phyloP scores from a whole-genome alignment of 2,888 invertebrate species.

The Eumacrocentrus americanus region DNA sequence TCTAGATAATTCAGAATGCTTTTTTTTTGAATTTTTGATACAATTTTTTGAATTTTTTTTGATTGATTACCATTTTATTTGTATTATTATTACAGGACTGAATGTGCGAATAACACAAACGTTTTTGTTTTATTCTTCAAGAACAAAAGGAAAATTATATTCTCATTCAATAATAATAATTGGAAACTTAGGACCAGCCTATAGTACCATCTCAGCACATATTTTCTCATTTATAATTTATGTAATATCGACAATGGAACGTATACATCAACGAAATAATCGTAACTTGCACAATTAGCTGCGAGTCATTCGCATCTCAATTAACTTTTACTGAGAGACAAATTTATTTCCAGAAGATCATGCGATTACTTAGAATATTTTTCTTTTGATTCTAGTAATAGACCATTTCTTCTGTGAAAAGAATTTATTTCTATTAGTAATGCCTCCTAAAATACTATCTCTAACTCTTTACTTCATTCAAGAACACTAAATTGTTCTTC shows the following conservation, averaged over 20 bases:
- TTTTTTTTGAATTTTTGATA: not conserved
- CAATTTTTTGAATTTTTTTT: not conserved
- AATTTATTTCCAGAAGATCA: too few relatives aligned
- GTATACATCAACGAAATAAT: not conserved
- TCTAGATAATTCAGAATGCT: too few relatives aligned
- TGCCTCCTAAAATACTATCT: too few relatives aligned
- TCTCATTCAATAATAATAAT: not conserved
- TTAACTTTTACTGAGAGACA: too few relatives aligned
- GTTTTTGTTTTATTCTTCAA: not conserved
- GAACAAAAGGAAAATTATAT: constrained; percentile 4
- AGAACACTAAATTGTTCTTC: too few relatives aligned
- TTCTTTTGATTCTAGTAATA: too few relatives aligned
- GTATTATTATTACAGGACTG: not conserved
- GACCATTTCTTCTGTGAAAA: too few relatives aligned
- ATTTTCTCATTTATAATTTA: not conserved
- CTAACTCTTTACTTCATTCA: too few relatives aligned
- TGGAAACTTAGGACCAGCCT: constrained; percentile 18
- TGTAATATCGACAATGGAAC: not conserved
- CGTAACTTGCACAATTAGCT: too few relatives aligned
- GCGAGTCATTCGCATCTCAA: too few relatives aligned
- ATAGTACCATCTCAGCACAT: not conserved
- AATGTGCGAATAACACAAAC: not conserved
- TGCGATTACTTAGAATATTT: too few relatives aligned
- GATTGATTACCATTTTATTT: not conserved
- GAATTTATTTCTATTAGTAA: too few relatives aligned